Evolutionary conservation across 2,888 invertebrate genomes (phyloP), one percentile per base, ranked within the genome.

Genomic region (Epsilonema sp.): DNA sequence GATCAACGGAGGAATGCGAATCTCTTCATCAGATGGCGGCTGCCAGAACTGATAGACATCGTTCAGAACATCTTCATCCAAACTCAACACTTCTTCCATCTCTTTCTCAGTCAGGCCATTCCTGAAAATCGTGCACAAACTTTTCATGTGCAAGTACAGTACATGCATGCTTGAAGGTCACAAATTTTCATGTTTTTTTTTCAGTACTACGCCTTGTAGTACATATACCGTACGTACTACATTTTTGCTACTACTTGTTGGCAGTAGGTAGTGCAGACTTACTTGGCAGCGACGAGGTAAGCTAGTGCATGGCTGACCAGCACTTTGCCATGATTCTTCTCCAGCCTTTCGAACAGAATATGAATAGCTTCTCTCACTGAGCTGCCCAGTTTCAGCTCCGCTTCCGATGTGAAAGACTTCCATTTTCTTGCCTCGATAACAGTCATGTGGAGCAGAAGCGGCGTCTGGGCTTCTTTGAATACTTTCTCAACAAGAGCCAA

Each of bases 231-330:
- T n/a, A n/a, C n/a, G n/a, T n/a, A n/a, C n/a, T n/a, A n/a, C n/a
- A n/a, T n/a, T n/a, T n/a, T n/a, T n/a, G n/a, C n/a, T n/a, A n/a
- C n/a, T n/a, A n/a, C n/a, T n/a, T n/a, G n/a, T n/a, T 16, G 31
- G 31, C 31, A 16, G 8, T 16, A 11, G 31, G 16, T 16, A 31
- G 8, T 31, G 16, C 16, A 2, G n/a, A n/a, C 39, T 39, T 16
- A 45, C 63, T 87, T 84, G 0, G 90, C 84, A 0, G 90, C 90
- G 3, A 90, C 92, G 58, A 94, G 87, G 67, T 90, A 92, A 0
- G 90, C 86, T 47, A 87, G 65, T 0, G 82, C 86, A 62, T 87
- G 86, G 60, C 85, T 85, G 0, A 87, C 87, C 43, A 89, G 69
- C 1, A 85, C 79, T 52, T 83, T 76, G 0, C 87, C 87, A 58